Conservation (phyloP, 2,888 invertebrate species). For the Exephanes ischioxanthus region DNA sequence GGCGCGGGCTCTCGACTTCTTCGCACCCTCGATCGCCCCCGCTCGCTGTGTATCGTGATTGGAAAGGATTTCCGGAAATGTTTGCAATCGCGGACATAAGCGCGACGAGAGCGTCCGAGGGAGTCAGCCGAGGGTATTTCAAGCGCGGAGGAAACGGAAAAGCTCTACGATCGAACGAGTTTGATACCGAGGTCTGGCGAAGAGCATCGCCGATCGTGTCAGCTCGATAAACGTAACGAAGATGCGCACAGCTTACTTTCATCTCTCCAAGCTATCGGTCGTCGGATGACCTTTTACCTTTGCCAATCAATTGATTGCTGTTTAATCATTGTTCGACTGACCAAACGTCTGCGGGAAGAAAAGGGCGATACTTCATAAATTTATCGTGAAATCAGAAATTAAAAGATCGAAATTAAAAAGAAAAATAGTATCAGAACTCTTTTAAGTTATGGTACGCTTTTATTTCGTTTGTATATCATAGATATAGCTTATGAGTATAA, state of each 20-base stretch:
- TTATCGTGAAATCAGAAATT: constrained; percentile 41
- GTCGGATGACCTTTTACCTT: constrained; percentile 13
- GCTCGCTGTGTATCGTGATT: constrained; percentile 65
- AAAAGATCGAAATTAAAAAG: not conserved
- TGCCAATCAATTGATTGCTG: constrained; percentile 63
- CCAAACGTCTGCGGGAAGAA: constrained; percentile 17
- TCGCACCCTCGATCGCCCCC: constrained; percentile 39
- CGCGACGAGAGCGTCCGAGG: constrained; percentile 39
- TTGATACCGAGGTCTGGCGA: constrained; percentile 22
- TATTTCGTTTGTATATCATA: constrained; percentile 85
- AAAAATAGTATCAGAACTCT: constrained; percentile 55
- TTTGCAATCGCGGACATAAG: constrained; percentile 61
- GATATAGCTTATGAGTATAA: constrained; percentile 85
- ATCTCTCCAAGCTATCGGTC: constrained; percentile 6
- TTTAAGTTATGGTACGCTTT: constrained; percentile 83
- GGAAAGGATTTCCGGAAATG: constrained; percentile 70
- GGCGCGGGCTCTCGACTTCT: constrained; percentile 30
- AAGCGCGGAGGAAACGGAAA: constrained; percentile 33
- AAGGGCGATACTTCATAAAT: not conserved
- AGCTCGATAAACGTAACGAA: constrained; percentile 54
- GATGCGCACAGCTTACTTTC: constrained; percentile 39
- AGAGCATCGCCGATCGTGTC: constrained; percentile 45
- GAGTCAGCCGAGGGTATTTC: constrained; percentile 30
- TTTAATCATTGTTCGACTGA: constrained; percentile 23
- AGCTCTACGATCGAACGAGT: constrained; percentile 32